Percentiles rank a stretch among this genome's conserved stretches.
Conservation (phyloP, 2,888 invertebrate genomes). For the Mesorhabditis belari region DNA sequence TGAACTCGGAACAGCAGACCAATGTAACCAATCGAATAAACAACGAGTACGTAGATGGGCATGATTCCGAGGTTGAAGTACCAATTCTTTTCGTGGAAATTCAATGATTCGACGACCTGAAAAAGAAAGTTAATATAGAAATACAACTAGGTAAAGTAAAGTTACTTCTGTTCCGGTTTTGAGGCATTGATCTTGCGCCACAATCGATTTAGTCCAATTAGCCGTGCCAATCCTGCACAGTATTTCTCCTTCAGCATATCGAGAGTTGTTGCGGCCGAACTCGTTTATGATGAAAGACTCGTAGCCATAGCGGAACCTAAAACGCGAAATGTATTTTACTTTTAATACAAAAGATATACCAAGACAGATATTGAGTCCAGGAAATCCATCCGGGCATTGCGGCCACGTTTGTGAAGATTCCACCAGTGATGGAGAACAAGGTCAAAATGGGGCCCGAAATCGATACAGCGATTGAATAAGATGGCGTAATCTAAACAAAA, state of each 20-base stretch:
- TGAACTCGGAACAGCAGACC: conserved; percentile 38
- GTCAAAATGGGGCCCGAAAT: conserved; percentile 46
- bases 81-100: conserved; percentile 24
- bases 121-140: not conserved
- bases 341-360: conserved; percentile 13
- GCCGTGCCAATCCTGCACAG: conserved; percentile 11
- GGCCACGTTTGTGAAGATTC: conserved; percentile 41
- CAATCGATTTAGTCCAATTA: not conserved
- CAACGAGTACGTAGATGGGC: conserved; percentile 23
- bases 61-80: conserved; percentile 33
- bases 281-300: conserved; percentile 58
- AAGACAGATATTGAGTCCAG: conserved; percentile 46
- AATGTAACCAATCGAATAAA: conserved; percentile 37
- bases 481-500: conserved; percentile 19
- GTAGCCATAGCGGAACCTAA: conserved; percentile 46
- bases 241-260: too few relatives aligned
- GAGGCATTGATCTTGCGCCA: conserved; percentile 4
- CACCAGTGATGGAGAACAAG: conserved; percentile 43
- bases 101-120: conserved; percentile 14
- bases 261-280: conserved; percentile 8
- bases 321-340: not conserved
- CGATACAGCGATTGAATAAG: conserved; percentile 44
- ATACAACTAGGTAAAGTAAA: not conserved
- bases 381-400: conserved; percentile 36
- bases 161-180: conserved; percentile 18